Conservation (phyloP, 2,113 vertebrate genomes). For the Uropsilus gracilis region DNA sequence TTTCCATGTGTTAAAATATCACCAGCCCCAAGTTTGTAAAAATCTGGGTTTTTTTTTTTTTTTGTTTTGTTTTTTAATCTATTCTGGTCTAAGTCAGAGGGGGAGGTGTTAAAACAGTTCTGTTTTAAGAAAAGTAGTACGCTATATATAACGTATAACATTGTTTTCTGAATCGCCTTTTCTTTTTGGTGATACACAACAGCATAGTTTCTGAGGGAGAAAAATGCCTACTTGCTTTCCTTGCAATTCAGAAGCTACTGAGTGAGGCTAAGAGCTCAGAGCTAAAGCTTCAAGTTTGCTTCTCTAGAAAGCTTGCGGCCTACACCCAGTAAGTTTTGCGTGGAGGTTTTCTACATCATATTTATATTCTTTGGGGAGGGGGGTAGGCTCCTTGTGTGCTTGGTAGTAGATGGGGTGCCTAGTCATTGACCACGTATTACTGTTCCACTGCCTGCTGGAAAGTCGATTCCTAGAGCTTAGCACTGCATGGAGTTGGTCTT, state of each 20-base stretch:
- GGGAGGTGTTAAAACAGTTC: slow-evolving; percentile 1
- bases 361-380: background rate
- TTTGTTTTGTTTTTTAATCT: background rate
- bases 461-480: background rate
- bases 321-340: background rate
- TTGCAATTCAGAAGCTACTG: background rate
- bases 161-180: background rate
- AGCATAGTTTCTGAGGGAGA: background rate
- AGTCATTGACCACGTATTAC: no score
- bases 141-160: background rate
- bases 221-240: background rate
- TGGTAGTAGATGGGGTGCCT: background rate
- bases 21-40: background rate
- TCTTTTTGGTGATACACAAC: background rate
- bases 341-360: background rate
- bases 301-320: background rate
- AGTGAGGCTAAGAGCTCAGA: background rate
- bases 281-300: background rate
- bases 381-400: background rate
- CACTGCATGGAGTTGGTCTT: background rate
- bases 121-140: slow-evolving; percentile 7
- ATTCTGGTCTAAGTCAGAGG: slow-evolving; percentile 33
- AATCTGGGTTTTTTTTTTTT: background rate
- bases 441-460: background rate
- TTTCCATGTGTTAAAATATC: background rate